phyloP scores from a whole-genome alignment of 1,140 invertebrate species.

The Drosophila leontia region DNA sequence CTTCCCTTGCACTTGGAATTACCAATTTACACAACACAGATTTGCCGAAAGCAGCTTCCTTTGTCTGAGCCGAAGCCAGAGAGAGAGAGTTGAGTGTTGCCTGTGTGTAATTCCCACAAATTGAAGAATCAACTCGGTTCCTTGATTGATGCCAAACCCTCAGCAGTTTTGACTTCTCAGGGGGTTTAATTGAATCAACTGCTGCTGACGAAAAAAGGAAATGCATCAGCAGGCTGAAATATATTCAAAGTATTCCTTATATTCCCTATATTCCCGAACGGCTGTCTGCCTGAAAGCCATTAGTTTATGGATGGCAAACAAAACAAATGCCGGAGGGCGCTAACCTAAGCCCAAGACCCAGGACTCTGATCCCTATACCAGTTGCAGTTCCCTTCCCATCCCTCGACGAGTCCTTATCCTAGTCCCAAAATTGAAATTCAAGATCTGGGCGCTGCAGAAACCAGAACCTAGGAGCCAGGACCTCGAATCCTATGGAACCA shows the following conservation, averaged over 20 bases:
- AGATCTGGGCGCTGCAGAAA: conserved; percentile 56
- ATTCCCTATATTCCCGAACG: conserved; percentile 17
- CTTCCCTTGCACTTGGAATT: conserved; percentile 37
- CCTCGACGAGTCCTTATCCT: conserved; percentile 20
- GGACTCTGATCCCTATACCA: conserved; percentile 10
- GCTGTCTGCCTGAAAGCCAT: conserved; percentile 48
- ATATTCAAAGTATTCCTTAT: conserved; percentile 66
- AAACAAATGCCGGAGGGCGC: conserved; percentile 68
- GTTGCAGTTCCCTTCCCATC: not conserved
- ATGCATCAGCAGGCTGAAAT: conserved; percentile 32
- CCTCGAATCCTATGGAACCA: conserved; percentile 18
- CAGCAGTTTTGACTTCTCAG: conserved; percentile 40
- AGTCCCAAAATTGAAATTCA: conserved; percentile 55
- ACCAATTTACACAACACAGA: conserved; percentile 46
- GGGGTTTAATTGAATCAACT: conserved; percentile 51
- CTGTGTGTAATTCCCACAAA: conserved; percentile 47
- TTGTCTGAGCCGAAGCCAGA: conserved; percentile 12
- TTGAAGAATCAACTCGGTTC: conserved; percentile 53
- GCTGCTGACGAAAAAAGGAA: conserved; percentile 21
- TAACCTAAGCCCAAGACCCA: conserved; percentile 53
- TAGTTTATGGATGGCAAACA: conserved; percentile 74
- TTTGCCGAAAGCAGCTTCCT: conserved; percentile 43
- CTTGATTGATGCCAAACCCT: conserved; percentile 49
- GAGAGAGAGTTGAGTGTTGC: conserved; percentile 21
- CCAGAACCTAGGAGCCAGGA: conserved; percentile 26